These are phyloP conservation scores for Euclidia mi DNA, from an alignment of 2,888 invertebrate genomes.

Conservation along the genomic window DNA sequence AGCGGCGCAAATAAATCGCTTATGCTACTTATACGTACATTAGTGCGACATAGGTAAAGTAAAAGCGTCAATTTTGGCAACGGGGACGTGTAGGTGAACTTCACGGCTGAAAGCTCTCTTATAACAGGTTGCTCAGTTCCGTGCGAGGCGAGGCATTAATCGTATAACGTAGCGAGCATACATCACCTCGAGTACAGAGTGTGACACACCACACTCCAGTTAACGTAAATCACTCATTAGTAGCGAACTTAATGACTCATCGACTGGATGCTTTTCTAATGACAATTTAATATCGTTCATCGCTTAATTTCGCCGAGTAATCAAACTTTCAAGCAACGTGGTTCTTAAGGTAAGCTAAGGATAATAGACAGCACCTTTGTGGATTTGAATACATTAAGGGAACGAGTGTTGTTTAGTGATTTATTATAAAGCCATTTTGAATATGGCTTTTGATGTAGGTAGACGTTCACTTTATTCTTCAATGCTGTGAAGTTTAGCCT, in stretches of 20 bases:
- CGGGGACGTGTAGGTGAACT: constrained; percentile 65
- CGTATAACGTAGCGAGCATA: constrained; percentile 64
- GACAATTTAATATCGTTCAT: constrained; percentile 82
- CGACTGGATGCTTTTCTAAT: constrained; percentile 79
- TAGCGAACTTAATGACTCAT: constrained; percentile 76
- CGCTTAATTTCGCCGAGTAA: constrained; percentile 81
- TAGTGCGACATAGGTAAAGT: constrained; percentile 52
- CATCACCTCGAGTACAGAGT: constrained; percentile 68
- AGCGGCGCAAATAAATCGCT: constrained; percentile 31
- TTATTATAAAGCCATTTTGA: constrained; percentile 64
- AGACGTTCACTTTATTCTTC: constrained; percentile 45
- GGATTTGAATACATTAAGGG: constrained; percentile 75
- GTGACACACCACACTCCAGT: constrained; percentile 77
- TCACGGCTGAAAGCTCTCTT: constrained; percentile 74
- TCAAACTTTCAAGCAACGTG: constrained; percentile 79
- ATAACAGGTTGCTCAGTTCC: constrained; percentile 71
- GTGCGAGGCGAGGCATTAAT: constrained; percentile 64
- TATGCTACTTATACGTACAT: constrained; percentile 27
- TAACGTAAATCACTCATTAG: constrained; percentile 83
- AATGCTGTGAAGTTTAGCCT: constrained; percentile 17
- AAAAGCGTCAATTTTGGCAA: constrained; percentile 70
- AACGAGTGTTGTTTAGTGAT: constrained; percentile 74
- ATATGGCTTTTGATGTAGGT: constrained; percentile 60
- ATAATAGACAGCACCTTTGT: constrained; percentile 78
- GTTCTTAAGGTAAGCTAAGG: constrained; percentile 70